Conservation (phyloP, 2,113 vertebrate species). For the Talpa occidentalis region DNA sequence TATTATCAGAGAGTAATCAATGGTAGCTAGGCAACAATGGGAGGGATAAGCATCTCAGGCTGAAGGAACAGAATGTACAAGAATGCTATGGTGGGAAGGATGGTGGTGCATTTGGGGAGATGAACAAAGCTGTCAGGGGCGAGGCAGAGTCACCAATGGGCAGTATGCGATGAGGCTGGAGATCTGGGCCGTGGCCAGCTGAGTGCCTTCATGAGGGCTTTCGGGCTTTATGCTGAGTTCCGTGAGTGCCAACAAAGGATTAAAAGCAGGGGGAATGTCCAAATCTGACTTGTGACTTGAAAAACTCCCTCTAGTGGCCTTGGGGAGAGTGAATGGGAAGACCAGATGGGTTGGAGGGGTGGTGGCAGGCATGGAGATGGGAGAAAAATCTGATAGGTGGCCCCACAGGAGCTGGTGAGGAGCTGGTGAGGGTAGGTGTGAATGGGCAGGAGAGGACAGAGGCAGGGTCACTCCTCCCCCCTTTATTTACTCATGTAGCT, state of each 20-base stretch:
- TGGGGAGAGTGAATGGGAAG: not conserved
- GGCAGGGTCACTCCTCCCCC: not conserved
- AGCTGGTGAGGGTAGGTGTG: not conserved
- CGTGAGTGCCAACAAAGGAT: not conserved
- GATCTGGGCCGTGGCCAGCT: not conserved
- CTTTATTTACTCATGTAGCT: not conserved
- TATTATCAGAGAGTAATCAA: not conserved
- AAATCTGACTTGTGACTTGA: not conserved
- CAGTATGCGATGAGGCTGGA: not conserved
- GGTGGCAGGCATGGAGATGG: not conserved
- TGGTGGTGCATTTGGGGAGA: not conserved
- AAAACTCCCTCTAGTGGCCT: conserved; percentile 28
- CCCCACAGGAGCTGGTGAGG: not conserved
- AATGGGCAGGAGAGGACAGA: no score
- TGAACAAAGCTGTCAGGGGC: not conserved
- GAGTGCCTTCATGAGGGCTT: not conserved
- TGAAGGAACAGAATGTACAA: not conserved
- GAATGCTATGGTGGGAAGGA: not conserved
- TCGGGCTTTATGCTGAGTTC: not conserved
- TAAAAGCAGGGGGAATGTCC: not conserved
- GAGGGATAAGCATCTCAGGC: not conserved
- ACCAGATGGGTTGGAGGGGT: not conserved
- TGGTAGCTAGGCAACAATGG: not conserved
- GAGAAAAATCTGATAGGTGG: not conserved
- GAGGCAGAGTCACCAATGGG: not conserved